A percentile compares a stretch with the other conserved stretches of the same genome.
Conservation (phyloP, 2,113 vertebrate species). For the Abramis brama region DNA sequence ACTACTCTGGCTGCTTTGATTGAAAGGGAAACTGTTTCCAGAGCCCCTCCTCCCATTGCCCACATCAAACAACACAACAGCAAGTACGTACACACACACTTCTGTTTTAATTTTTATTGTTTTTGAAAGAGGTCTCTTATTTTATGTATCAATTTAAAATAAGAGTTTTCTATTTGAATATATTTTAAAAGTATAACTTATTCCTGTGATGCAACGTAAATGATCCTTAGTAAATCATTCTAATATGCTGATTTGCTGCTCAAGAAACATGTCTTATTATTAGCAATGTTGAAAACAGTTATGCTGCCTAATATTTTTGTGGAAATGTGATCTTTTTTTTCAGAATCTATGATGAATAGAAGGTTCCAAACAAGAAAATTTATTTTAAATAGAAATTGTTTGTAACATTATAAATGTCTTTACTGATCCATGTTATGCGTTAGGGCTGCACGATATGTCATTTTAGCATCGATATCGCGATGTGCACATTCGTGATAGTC, state of each 20-base stretch:
- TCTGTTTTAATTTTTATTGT: too few relatives aligned
- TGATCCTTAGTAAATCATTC: background rate
- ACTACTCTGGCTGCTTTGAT: slow-evolving; percentile 85
- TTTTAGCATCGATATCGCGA: too few relatives aligned
- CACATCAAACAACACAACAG: slow-evolving; percentile 89
- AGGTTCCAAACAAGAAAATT: background rate
- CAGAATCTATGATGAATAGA: background rate
- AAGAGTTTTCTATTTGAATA: background rate
- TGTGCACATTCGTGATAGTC: too few relatives aligned
- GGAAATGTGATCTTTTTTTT: background rate
- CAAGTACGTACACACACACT: slow-evolving; percentile 77
- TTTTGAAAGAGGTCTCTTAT: background rate
- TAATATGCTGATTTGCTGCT: background rate
- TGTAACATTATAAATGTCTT: background rate
- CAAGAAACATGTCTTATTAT: background rate
- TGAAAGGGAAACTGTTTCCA: slow-evolving; percentile 83
- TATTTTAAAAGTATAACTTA: background rate
- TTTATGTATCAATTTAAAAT: background rate
- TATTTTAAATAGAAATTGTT: background rate
- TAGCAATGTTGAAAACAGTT: background rate
- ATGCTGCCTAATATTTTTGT: background rate
- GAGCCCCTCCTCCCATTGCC: slow-evolving; percentile 90
- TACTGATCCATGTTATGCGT: background rate
- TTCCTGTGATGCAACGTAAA: background rate
- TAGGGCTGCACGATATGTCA: too few relatives aligned